phyloP scores from a whole-genome alignment of 2,888 invertebrate species.

The Aphidius colemani region DNA sequence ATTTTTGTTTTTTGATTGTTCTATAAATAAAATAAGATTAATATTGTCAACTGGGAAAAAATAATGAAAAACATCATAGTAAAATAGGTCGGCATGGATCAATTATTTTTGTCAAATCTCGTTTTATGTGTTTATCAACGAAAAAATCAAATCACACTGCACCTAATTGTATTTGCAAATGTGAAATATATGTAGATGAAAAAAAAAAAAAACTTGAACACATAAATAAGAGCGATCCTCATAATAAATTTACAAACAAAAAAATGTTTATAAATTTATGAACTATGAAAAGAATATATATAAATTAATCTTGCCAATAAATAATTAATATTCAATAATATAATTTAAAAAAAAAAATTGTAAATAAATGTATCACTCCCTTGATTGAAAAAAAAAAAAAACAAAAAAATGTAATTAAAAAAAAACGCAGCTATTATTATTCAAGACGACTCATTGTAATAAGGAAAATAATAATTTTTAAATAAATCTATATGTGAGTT shows the following conservation, averaged over 20 bases:
- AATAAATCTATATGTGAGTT: no score
- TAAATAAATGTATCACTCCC: neutral
- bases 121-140: constrained; percentile 14
- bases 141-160: neutral
- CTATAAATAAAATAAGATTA: constrained; percentile 16
- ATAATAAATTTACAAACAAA: constrained; percentile 25
- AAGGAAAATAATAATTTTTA: no score
- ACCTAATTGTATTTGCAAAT: no score
- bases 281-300: constrained; percentile 20
- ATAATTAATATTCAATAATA: constrained; percentile 25
- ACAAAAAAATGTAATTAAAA: constrained; percentile 5
- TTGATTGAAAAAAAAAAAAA: neutral
- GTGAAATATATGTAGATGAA: no score
- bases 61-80: constrained; percentile 17
- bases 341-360: neutral
- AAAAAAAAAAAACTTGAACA: neutral
- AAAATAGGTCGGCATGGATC: constrained; percentile 5
- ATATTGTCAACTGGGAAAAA: constrained; percentile 21
- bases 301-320: constrained; percentile 12
- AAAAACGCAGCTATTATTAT: neutral
- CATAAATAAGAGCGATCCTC: constrained; percentile 9
- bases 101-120: no score
- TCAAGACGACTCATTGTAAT: no score
- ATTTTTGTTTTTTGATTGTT: no score
- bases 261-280: constrained; percentile 34